Base-by-base conservation (phyloP, 2,888 invertebrate genomes). In the Ctena decussata region DNA sequence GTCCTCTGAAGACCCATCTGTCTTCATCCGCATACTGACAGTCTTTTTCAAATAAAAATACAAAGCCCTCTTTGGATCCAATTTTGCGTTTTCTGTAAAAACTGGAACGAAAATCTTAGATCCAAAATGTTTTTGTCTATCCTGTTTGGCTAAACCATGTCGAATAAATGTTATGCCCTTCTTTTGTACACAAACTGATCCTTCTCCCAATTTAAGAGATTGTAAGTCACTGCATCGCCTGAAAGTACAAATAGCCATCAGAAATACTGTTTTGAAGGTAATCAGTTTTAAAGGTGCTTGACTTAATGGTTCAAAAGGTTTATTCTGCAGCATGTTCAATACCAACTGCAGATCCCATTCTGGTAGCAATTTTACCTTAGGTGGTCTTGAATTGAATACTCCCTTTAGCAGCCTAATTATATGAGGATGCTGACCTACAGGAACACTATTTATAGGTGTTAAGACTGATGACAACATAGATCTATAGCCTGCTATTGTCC, bases 331-430 rank as follows among this genome's bases (percentile, higher is more conserved):
- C 12, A 71, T 27, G 1, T 70, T 37, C 21, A 84, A 35, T 49
- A 80, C 83, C 15, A 44, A 12, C 0, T 37, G 74, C 78, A 84
- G 75, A 81, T 86, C 77, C 84, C 80, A 80, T 44, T 79, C 82
- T 32, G 84, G 84, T n/a, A 79, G 35, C 21, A 81, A 21, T 71
- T 35, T 75, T n/a, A 24, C 30, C 15, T 57, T 27, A 1, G 80
- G 83, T 32, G 77, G 86, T 60, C 83, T 80, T 2, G 30, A 39
- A 60, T 80, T 76, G 21, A 83, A 80, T 0, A 77, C 80, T 46
- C 78, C 80, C 44, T 80, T 77, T 6, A 70, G 41, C 11, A 83
- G 46, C 35, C 73, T 32, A 32, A 74, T 57, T 32, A 78, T 76
- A 35, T 75, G 15, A 0, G 81, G 78, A 57, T 82, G 82, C 39